Evolutionary conservation across 2,888 invertebrate species (phyloP).

Genomic region (Brassicogethes aeneus): DNA sequence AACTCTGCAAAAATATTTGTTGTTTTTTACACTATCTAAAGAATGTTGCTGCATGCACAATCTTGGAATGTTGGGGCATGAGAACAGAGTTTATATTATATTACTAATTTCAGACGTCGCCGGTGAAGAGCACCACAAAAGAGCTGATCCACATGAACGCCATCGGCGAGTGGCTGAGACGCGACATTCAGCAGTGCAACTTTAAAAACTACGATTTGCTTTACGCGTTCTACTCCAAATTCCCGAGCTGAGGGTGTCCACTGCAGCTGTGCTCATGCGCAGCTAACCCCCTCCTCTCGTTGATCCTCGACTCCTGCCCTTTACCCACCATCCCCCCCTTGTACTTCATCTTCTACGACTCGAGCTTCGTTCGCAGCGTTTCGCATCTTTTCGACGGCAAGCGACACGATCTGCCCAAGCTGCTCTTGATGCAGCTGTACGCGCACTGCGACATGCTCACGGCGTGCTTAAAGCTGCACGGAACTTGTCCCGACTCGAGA

Average conservation of each 20-base stretch:
- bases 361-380: neutral
- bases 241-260: slow-evolving; percentile 80
- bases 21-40: no score
- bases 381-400: slow-evolving; percentile 1
- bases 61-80: no score
- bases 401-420: slow-evolving; percentile 7
- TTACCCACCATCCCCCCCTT: neutral
- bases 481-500: neutral
- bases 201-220: slow-evolving; percentile 91
- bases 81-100: no score
- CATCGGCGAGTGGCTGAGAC: slow-evolving; percentile 60
- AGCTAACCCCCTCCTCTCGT: slow-evolving; percentile 26
- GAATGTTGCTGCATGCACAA: no score
- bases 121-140: slow-evolving; percentile 62
- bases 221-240: slow-evolving; percentile 86
- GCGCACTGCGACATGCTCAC: slow-evolving; percentile 10
- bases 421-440: slow-evolving; percentile 10
- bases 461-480: neutral
- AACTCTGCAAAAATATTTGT: no score
- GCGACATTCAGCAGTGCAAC: slow-evolving; percentile 81
- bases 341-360: neutral
- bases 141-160: slow-evolving; percentile 61
- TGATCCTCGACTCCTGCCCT: slow-evolving; percentile 10
- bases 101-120: slow-evolving; percentile 70
- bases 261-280: slow-evolving; percentile 41